Evolutionary conservation across 2,797 vertebrate genomes (phyloP), one percentile per base, ranked within the genome.

Genomic region (Ctenopoma kingsleyae): DNA sequence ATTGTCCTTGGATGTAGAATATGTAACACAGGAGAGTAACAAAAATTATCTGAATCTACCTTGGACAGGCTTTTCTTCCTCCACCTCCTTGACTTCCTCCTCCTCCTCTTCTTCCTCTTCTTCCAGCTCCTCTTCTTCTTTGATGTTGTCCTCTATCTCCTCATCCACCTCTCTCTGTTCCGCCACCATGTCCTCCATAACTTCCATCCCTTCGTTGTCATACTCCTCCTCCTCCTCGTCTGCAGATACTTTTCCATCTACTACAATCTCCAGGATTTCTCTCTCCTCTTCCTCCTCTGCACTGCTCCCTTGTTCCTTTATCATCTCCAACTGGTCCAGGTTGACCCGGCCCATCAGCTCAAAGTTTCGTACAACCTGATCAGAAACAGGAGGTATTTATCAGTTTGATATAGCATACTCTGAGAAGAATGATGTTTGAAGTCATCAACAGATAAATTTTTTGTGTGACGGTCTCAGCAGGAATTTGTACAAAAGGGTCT

Each of bases 281-380:
- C 65, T 69, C 16, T 86, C 85, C 3, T 92, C 88, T 9, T 93
- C 89, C 7, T 92, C 89, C 1, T 98, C 97, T 1, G 95, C 95
- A 56, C 95, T 96, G 91, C 95, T 96, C 55, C 89, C 92, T 82
- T 95, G 96, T 40, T 94, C 96, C 83, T 97, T 96, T 84, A 97
- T 93, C 91, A 96, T 95, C 76, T 99, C 97, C 91, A 99, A 88
- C 92, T 98, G 97, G 91, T 99, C 98, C 92, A 99, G 94, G 91
- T 98, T 97, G 86, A 99, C 96, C 13, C 96, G 94, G 62, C 98
- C 98, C 91, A 98, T 97, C 88, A 99, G 92, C 91, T 99, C 98
- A 87, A 99, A 99, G 92, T 99, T 99, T 30, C 98, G 96, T 84
- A 96, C 94, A 71, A 99, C 98, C 98, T 99, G 89, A 74, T 65